Base-by-base conservation (phyloP, 2,797 vertebrate species). In the Dipus sagitta region DNA sequence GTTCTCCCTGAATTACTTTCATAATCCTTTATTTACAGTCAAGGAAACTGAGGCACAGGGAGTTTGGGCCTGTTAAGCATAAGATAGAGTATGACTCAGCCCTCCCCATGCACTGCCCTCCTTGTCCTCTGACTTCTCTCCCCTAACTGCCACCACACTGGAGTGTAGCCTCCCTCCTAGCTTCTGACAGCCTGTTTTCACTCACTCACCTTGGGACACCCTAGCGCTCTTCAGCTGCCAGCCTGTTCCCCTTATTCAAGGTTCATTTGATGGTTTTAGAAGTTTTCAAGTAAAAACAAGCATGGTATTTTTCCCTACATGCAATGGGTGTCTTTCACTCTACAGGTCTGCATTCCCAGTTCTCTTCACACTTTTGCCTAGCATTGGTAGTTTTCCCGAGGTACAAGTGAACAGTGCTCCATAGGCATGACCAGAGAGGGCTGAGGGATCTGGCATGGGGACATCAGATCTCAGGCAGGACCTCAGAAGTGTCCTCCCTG, bases 1-100 rank as follows among this genome's bases (percentile, higher is more conserved):
- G 10, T 0, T 1, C 6, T 5, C 24, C 21, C 64, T 5, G 0
- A 2, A 32, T 26, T 0, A 7, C 30, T 21, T 2, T 18, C 77
- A 65, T 1, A 64, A 6, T 18, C 42, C 21, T 60, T 70, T 28
- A 28, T 58, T 83, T 10, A 74, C 23, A 91, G 28, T 32, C 68
- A 54, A 68, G 74, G 72, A 47, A 62, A 28, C 62, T 47, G 58
- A 77, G 62, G 64, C 15, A 21, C 23, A 2, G 38, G 32, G 32
- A 58, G n/a, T 28, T 47, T 47, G 8, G 20, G 23, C 32, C 18
- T n/a, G 9, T 4, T 5, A 3, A 82, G 12, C 5, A 24, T 17
- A 6, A 6, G 67, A 47, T 30, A 23, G 10, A 30, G 26, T 0
- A 1, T 74, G 15, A 10, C 32, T 14, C 0, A 10, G 12, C 68